Percentiles rank a stretch among this genome's conserved stretches.
Conservation (phyloP, 2,113 vertebrate genomes). For the Maccullochella peelii region DNA sequence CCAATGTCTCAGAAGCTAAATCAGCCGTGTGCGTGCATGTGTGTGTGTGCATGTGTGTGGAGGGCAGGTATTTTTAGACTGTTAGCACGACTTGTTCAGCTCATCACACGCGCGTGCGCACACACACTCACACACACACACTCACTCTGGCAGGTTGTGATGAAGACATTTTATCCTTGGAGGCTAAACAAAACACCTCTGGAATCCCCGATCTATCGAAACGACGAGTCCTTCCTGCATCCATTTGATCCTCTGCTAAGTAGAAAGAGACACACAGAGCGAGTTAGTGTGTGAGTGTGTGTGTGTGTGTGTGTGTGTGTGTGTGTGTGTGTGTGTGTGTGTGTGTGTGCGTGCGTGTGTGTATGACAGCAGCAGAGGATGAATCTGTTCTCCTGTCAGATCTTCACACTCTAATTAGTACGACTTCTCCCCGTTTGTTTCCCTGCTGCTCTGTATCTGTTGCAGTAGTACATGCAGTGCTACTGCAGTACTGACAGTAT, state of each 20-base stretch:
- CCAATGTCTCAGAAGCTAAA: constrained; percentile 49
- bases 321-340: not conserved
- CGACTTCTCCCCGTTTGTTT: not conserved
- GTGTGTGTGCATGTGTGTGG: constrained; percentile 19
- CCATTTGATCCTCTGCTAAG: constrained; percentile 25
- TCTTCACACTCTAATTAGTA: not conserved
- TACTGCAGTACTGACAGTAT: not conserved
- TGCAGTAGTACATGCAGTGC: not conserved
- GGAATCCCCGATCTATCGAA: constrained; percentile 39
- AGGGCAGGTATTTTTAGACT: constrained; percentile 67
- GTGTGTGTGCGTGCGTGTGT: not conserved
- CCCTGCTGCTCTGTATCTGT: not conserved
- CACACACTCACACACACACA: constrained; percentile 18
- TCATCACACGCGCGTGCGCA: not conserved
- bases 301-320: constrained; percentile 13
- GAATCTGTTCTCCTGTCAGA: constrained; percentile 13
- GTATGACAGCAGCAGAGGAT: not conserved
- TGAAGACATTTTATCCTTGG: constrained; percentile 59
- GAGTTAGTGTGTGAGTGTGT: constrained; percentile 12
- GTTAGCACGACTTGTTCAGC: constrained; percentile 31
- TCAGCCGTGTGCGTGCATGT: constrained; percentile 35
- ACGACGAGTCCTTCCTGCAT: constrained; percentile 10
- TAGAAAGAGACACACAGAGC: not conserved
- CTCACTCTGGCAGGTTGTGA: constrained; percentile 44
- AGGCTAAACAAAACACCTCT: constrained; percentile 24